phyloP scores from a whole-genome alignment of 1,140 invertebrate genomes.

The Hesperophylax magnus region DNA sequence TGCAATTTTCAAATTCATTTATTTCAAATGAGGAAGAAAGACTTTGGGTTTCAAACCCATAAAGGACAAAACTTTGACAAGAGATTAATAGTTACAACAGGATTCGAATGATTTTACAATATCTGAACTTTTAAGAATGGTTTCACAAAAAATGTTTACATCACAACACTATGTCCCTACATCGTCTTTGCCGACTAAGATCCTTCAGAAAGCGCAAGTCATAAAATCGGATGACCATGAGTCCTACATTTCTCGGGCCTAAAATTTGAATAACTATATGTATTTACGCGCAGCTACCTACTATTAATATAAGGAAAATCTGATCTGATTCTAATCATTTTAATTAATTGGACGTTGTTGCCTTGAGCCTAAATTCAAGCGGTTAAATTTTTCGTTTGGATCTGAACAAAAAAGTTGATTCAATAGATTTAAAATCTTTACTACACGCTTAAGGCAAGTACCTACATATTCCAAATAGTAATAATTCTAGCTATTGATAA shows the following conservation, averaged over 20 bases:
- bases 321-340: too few species aligned
- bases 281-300: too few species aligned
- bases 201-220: conserved; percentile 45
- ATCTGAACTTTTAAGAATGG: conserved; percentile 44
- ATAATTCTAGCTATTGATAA: too few species aligned
- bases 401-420: too few species aligned
- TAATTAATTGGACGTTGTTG: too few species aligned
- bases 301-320: too few species aligned
- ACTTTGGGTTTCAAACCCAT: background rate
- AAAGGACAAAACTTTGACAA: conserved; percentile 38
- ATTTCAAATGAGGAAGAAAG: background rate
- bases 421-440: too few species aligned
- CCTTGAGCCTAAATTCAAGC: too few species aligned
- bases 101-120: conserved; percentile 38
- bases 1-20: conserved; percentile 8
- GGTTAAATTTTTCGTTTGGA: too few species aligned
- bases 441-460: too few species aligned
- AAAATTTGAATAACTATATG: background rate
- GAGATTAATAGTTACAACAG: conserved; percentile 41
- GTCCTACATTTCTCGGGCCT: background rate
- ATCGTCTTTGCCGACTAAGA: conserved; percentile 34
- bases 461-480: too few species aligned
- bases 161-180: conserved; percentile 40
- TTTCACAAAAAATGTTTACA: conserved; percentile 49
- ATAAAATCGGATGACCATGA: conserved; percentile 26